Percentiles rank a stretch among this genome's conserved stretches.
Evolutionary conservation across 23 tunicate genomes (phyloP).

Genomic region (Ascidia mentula): DNA sequence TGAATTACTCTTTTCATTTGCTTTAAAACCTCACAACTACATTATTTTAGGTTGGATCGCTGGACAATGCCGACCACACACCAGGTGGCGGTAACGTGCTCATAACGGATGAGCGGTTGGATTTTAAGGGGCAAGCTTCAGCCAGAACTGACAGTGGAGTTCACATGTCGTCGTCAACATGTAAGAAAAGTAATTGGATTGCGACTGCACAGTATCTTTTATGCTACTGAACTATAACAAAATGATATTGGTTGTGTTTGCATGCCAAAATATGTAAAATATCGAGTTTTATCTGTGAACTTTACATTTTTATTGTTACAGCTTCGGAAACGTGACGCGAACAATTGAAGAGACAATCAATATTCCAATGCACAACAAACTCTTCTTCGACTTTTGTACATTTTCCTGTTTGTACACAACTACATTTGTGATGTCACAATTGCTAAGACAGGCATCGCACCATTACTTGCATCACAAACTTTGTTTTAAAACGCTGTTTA

Average conservation of each 20-base stretch:
- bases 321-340: background rate
- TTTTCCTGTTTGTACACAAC: background rate
- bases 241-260: too few relatives aligned
- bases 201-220: too few relatives aligned
- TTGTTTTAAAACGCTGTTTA: too few relatives aligned
- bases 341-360: background rate
- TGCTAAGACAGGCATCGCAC: too few relatives aligned
- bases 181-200: too few relatives aligned
- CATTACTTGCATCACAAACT: too few relatives aligned
- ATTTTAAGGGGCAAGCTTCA: constrained; percentile 26
- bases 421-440: background rate
- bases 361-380: background rate
- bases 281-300: too few relatives aligned
- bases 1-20: background rate
- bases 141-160: constrained; percentile 42
- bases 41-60: constrained; percentile 36
- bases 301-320: too few relatives aligned
- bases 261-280: too few relatives aligned
- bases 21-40: background rate
- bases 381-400: background rate
- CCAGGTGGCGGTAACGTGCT: constrained; percentile 78
- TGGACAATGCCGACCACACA: constrained; percentile 59
- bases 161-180: background rate
- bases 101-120: constrained; percentile 44
- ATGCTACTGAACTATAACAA: too few relatives aligned